phyloP scores from a whole-genome alignment of 1,140 invertebrate genomes.

The Aphidius gifuensis region DNA sequence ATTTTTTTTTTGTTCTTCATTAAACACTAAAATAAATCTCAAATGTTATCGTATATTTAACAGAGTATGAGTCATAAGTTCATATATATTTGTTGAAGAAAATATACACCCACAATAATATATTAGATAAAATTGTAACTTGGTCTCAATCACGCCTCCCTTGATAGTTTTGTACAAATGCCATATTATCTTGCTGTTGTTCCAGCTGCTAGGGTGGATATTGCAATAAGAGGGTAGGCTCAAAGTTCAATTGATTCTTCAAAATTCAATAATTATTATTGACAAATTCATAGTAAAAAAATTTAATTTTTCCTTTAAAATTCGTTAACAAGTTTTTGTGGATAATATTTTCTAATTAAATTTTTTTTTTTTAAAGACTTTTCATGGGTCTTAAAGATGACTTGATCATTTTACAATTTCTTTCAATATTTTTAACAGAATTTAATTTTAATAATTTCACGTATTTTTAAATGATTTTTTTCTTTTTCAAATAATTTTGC shows the following conservation, averaged over 20 bases:
- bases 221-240: not conserved
- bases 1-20: slow-evolving; percentile 14
- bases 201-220: slow-evolving; percentile 14
- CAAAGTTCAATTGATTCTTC: slow-evolving; percentile 22
- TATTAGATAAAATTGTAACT: slow-evolving; percentile 1
- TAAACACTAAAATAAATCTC: slow-evolving; percentile 27
- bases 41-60: slow-evolving; percentile 24
- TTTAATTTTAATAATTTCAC: no score
- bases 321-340: no score
- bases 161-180: not conserved
- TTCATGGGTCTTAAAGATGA: no score
- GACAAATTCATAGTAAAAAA: slow-evolving; percentile 14
- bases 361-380: no score
- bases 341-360: no score
- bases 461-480: no score
- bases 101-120: not conserved
- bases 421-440: no score
- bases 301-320: not conserved
- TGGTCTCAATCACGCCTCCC: slow-evolving; percentile 1
- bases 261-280: slow-evolving; percentile 8
- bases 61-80: slow-evolving; percentile 17
- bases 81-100: not conserved
- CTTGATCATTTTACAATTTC: no score
- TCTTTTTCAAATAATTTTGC: no score
- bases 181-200: slow-evolving; percentile 4